Evolutionary conservation across 2,113 vertebrate species (phyloP).

Genomic region (Pseudopodoces humilis): DNA sequence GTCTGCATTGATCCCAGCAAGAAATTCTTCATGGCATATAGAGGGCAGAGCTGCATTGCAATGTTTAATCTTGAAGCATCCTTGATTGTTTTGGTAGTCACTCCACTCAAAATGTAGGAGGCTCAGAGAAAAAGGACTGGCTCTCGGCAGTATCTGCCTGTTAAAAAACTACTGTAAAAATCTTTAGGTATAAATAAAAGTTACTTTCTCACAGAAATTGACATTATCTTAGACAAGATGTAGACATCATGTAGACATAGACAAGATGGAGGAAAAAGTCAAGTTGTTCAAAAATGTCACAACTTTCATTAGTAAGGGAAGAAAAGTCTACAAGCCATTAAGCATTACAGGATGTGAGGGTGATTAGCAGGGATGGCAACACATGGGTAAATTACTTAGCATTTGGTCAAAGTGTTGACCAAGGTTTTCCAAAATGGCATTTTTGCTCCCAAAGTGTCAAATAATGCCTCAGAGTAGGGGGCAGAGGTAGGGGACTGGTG

Average conservation of each 20-base stretch:
- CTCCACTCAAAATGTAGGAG: not conserved
- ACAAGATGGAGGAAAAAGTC: not conserved
- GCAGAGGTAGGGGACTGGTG: not conserved
- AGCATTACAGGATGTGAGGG: not conserved
- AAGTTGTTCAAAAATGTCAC: not conserved
- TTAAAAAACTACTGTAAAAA: constrained; percentile 35
- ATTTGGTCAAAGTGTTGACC: not conserved
- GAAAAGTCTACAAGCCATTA: not conserved
- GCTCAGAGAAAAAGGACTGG: not conserved
- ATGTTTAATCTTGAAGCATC: constrained; percentile 27
- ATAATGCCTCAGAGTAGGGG: not conserved
- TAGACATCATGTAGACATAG: not conserved
- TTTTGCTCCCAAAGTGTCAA: not conserved
- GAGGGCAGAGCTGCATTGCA: not conserved
- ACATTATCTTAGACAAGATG: not conserved
- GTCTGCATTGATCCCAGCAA: not conserved
- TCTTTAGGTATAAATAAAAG: not conserved
- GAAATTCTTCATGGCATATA: not conserved
- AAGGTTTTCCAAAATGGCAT: not conserved
- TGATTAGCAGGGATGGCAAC: not conserved
- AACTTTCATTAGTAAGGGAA: not conserved
- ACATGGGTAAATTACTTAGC: not conserved
- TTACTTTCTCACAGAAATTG: not conserved
- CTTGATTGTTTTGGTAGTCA: not conserved
- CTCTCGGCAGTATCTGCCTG: not conserved